phyloP scores from a whole-genome alignment of 37 sponge, comb jelly and placozoan species.

The Amphimedon queenslandica region DNA sequence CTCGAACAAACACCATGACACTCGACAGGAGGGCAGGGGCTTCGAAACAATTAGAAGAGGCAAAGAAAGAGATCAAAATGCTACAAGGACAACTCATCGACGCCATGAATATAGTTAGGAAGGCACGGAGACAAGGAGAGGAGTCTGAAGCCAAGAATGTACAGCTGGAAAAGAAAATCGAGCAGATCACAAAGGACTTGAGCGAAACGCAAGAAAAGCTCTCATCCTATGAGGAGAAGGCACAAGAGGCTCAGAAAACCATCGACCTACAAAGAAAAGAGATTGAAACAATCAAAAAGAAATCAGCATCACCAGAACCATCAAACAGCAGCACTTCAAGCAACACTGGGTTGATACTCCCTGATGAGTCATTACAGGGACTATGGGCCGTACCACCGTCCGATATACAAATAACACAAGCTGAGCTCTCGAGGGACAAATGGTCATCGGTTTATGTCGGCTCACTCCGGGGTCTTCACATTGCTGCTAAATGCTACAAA shows the following conservation, averaged over 20 bases:
- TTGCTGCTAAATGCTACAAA: background rate
- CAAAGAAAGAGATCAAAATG: background rate
- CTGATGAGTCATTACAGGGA: background rate
- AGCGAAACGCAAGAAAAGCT: background rate
- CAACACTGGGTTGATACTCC: background rate
- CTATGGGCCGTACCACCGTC: background rate
- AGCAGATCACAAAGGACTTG: background rate
- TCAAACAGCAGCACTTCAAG: background rate
- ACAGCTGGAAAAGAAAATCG: background rate
- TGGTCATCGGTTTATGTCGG: background rate
- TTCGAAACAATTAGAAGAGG: background rate
- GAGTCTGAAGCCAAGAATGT: background rate
- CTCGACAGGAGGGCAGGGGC: background rate
- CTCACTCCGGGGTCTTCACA: background rate
- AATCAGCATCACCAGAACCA: background rate
- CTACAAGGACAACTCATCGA: background rate
- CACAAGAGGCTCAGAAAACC: background rate
- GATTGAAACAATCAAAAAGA: background rate
- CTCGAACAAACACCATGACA: background rate
- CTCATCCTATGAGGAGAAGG: background rate
- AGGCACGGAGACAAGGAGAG: background rate
- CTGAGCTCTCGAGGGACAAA: background rate
- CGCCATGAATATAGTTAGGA: background rate
- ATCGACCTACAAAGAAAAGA: background rate
- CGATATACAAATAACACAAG: background rate